Evolutionary conservation across 2,113 vertebrate genomes (phyloP).

Genomic region (Aspidoscelis tigris): DNA sequence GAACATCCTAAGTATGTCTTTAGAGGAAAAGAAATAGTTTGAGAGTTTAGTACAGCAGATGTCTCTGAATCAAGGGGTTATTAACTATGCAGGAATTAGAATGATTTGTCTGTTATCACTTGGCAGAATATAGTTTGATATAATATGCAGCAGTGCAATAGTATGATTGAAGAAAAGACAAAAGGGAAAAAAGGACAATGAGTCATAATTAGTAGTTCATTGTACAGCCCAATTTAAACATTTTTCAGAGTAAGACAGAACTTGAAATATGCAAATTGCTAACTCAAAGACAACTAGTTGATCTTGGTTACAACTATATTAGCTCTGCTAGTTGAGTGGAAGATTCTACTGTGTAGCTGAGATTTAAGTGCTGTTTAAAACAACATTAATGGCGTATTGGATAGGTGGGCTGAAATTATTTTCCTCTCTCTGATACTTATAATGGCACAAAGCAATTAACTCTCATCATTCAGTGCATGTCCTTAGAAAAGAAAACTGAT

Average conservation of each 20-base stretch:
- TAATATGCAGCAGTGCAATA: conserved; percentile 25
- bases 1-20: conserved; percentile 24
- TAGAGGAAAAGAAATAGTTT: conserved; percentile 31
- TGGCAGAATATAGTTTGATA: conserved; percentile 44
- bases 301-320: conserved; percentile 1
- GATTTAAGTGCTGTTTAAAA: neutral
- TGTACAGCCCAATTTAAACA: conserved; percentile 53
- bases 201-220: conserved; percentile 55
- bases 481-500: neutral
- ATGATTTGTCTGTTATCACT: conserved; percentile 56
- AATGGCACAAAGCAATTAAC: neutral
- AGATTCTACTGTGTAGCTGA: neutral
- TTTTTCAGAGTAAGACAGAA: conserved; percentile 56
- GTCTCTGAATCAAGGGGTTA: conserved; percentile 50
- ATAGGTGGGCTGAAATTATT: neutral
- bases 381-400: neutral
- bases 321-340: conserved; percentile 20
- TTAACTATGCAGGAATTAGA: conserved; percentile 60
- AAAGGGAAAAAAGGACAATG: conserved; percentile 44
- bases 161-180: conserved; percentile 54
- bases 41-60: conserved; percentile 46
- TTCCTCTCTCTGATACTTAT: conserved; percentile 17
- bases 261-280: conserved; percentile 60
- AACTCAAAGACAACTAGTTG: conserved; percentile 50
- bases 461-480: neutral